phyloP scores from a whole-genome alignment of 64 coral and sea anemone species.

The Acropora yongei region DNA sequence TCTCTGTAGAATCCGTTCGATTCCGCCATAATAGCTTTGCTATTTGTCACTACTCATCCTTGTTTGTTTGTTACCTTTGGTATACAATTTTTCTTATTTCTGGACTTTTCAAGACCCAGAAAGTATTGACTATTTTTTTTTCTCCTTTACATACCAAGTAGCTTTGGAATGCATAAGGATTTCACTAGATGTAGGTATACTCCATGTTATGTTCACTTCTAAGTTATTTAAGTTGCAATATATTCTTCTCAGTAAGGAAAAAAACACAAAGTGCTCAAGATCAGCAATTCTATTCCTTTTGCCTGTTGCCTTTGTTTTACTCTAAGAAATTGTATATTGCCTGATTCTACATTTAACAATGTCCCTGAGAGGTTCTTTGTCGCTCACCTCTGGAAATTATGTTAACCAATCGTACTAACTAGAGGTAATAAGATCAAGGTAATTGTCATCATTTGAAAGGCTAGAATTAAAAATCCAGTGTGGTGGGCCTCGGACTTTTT shows the following conservation, averaged over 20 bases:
- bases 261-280: not conserved
- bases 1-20: too few species aligned
- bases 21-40: too few species aligned
- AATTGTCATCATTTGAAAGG: slow-evolving; percentile 30
- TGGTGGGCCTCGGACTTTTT: not conserved
- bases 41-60: too few species aligned
- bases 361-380: slow-evolving; percentile 25
- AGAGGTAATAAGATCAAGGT: slow-evolving; percentile 20
- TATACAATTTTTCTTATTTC: slow-evolving; percentile 16
- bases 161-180: slow-evolving; percentile 5
- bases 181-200: slow-evolving; percentile 36
- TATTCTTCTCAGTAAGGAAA: not conserved
- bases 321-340: slow-evolving; percentile 5
- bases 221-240: not conserved
- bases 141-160: slow-evolving; percentile 34
- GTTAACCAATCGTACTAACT: not conserved
- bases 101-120: slow-evolving; percentile 19
- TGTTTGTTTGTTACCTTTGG: not conserved
- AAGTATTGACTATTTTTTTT: slow-evolving; percentile 64
- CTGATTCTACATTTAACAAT: not conserved
- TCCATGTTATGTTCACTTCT: not conserved
- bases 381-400: slow-evolving; percentile 29
- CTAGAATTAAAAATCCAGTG: slow-evolving; percentile 35
- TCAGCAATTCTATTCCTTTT: not conserved
- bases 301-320: slow-evolving; percentile 26